Conservation (phyloP, 2,888 invertebrate genomes). For the Emesis russula region DNA sequence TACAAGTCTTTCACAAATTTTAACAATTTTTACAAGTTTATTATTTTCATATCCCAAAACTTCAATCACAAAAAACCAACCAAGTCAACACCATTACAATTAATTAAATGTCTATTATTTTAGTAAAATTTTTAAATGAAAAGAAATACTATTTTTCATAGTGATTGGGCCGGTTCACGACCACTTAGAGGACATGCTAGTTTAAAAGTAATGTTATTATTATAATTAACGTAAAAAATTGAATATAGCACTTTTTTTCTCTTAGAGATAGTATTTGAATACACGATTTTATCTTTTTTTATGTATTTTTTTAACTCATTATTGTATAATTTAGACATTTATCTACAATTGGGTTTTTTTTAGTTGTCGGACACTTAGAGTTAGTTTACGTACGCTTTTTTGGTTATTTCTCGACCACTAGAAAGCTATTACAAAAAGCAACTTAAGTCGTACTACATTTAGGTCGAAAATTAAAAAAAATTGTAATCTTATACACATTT, state of each 20-base stretch:
- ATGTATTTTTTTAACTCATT: background rate
- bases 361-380: background rate
- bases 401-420: background rate
- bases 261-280: background rate
- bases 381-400: slow-evolving; percentile 2
- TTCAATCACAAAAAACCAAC: no score
- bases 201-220: background rate
- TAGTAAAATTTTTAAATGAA: no score
- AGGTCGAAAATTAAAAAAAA: background rate
- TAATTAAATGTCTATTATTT: no score
- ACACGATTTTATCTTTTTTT: background rate
- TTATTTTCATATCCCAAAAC: no score
- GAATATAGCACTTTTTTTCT: background rate
- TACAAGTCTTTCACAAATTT: no score
- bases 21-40: no score
- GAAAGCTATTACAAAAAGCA: background rate
- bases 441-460: background rate
- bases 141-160: no score
- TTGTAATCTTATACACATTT: background rate
- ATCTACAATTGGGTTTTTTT: background rate
- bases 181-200: background rate
- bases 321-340: background rate
- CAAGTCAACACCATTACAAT: no score
- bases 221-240: background rate
- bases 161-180: background rate